phyloP scores from a whole-genome alignment of 2,888 invertebrate genomes.

The Latrodectus hesperus region DNA sequence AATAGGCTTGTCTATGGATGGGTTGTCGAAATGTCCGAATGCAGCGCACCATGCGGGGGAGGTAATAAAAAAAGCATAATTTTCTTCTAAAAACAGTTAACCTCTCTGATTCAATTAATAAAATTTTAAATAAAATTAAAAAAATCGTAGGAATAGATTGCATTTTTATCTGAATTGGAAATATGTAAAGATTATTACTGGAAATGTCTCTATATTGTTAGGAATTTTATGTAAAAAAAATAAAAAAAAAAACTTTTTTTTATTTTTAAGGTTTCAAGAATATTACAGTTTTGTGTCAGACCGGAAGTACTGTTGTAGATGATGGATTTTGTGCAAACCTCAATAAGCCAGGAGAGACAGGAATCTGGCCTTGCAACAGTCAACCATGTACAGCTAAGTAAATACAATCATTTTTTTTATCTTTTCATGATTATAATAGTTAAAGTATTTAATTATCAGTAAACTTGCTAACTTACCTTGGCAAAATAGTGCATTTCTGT shows the following conservation, averaged over 20 bases:
- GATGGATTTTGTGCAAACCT: constrained; percentile 66
- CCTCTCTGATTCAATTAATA: too few relatives aligned
- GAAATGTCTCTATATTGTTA: too few relatives aligned
- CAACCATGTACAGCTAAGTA: constrained; percentile 70
- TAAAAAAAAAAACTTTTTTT: neutral
- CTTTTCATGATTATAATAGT: neutral
- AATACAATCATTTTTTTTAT: constrained; percentile 11
- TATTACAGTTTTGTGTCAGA: constrained; percentile 68
- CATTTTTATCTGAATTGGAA: too few relatives aligned
- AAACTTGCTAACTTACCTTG: too few relatives aligned
- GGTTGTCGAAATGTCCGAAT: constrained; percentile 70
- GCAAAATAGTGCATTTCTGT: too few relatives aligned
- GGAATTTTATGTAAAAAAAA: too few relatives aligned
- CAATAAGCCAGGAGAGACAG: constrained; percentile 67
- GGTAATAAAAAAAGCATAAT: constrained; percentile 28
- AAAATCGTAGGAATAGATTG: too few relatives aligned
- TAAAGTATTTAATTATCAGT: too few relatives aligned
- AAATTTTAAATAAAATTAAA: too few relatives aligned
- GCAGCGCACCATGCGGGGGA: constrained; percentile 69
- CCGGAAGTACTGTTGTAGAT: constrained; percentile 62
- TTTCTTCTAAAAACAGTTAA: too few relatives aligned
- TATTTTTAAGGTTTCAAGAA: constrained; percentile 61
- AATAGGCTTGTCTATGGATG: constrained; percentile 64
- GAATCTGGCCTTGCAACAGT: constrained; percentile 69
- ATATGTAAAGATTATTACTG: too few relatives aligned